Conservation (phyloP, 37 sponge, comb jelly and placozoan species). For the Chondrosia reniformis region DNA sequence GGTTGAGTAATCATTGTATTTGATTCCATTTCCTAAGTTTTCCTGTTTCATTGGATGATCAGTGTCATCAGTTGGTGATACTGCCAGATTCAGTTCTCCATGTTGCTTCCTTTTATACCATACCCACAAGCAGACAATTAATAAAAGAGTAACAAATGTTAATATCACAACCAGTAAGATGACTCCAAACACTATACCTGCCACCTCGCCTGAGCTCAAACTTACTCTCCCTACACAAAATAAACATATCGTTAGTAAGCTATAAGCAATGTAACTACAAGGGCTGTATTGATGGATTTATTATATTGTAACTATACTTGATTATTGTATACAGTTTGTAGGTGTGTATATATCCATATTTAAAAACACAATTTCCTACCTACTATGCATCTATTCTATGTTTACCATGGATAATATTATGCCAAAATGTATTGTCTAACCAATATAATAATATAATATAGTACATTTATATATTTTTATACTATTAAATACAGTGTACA, state of each 20-base stretch:
- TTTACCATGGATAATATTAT: neutral
- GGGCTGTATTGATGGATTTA: too few relatives aligned
- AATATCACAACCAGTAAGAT: neutral
- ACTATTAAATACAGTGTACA: neutral
- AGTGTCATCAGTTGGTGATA: neutral
- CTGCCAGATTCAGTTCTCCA: neutral
- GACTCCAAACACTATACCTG: neutral
- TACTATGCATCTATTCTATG: neutral
- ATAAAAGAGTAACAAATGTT: neutral
- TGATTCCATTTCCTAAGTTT: neutral
- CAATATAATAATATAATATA: neutral
- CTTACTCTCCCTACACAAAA: too few relatives aligned
- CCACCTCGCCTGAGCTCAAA: neutral
- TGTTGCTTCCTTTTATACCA: neutral
- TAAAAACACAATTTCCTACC: neutral
- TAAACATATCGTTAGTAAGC: too few relatives aligned
- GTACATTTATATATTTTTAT: neutral
- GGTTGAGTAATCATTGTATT: neutral
- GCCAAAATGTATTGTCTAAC: neutral
- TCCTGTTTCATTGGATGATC: neutral
- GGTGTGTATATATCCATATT: too few relatives aligned
- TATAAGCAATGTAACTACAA: too few relatives aligned
- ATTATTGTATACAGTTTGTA: neutral
- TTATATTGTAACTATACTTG: neutral
- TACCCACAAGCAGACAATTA: neutral